A percentile compares a stretch with the other conserved stretches of the same genome.
Evolutionary conservation across 1,140 invertebrate species (phyloP).

Genomic region (Phthorimaea operculella): DNA sequence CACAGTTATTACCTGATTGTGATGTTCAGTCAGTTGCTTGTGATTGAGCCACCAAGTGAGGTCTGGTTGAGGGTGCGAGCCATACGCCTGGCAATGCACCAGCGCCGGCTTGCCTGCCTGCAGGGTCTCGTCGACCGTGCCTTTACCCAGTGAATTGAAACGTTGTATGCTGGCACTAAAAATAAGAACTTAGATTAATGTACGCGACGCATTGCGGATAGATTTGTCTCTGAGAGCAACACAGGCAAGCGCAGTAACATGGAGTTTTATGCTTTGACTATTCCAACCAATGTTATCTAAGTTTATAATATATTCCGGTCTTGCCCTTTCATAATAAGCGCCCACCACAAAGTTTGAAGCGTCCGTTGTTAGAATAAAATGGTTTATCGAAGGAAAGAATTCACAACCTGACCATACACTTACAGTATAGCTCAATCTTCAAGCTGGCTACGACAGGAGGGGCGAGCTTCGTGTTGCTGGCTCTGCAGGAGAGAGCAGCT

Average conservation of each 20-base stretch:
- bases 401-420: too few relatives aligned
- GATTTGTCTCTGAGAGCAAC: too few relatives aligned
- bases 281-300: too few relatives aligned
- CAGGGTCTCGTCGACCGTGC: conserved; percentile 74
- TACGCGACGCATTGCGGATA: too few relatives aligned
- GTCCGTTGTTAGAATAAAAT: too few relatives aligned
- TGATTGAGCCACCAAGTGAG: conserved; percentile 84
- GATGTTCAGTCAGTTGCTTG: conserved; percentile 54
- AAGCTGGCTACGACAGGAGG: conserved; percentile 59
- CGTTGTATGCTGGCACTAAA: conserved; percentile 80
- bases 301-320: too few relatives aligned
- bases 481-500: conserved; percentile 70
- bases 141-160: conserved; percentile 73
- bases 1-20: conserved; percentile 39
- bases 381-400: too few relatives aligned
- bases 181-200: background rate
- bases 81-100: conserved; percentile 79
- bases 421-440: conserved; percentile 55
- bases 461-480: conserved; percentile 76
- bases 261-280: too few relatives aligned
- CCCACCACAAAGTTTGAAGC: too few relatives aligned
- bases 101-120: conserved; percentile 80
- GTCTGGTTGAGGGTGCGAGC: conserved; percentile 82
- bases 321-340: too few relatives aligned
- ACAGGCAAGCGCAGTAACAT: too few relatives aligned